phyloP scores from a whole-genome alignment of 1,140 invertebrate species.

The Ooceraea biroi region DNA sequence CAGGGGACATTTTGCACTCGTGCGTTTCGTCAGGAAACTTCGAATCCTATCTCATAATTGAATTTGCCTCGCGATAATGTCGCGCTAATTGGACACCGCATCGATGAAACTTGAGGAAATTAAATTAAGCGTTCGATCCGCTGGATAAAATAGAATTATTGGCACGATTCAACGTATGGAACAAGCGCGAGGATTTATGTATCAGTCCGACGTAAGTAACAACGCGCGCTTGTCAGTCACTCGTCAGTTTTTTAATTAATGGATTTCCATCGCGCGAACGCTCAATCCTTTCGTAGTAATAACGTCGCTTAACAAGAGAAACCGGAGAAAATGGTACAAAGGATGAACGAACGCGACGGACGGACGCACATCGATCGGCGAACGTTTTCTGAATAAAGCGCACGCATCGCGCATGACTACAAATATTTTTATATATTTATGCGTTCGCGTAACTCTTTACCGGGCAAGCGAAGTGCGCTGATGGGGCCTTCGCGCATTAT shows the following conservation, averaged over 20 bases:
- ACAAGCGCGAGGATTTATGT: background rate
- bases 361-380: background rate
- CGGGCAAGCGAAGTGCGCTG: background rate
- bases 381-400: constrained; percentile 5
- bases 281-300: background rate
- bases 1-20: too few species aligned
- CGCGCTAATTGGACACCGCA: background rate
- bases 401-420: background rate
- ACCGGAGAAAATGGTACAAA: background rate
- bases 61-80: background rate
- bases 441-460: background rate
- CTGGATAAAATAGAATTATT: background rate
- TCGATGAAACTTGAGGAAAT: background rate
- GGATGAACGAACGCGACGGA: background rate
- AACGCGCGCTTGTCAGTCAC: background rate
- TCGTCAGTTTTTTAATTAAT: background rate
- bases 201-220: background rate
- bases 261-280: background rate
- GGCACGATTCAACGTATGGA: background rate
- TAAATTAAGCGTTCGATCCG: background rate
- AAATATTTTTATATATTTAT: constrained; percentile 16
- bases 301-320: background rate
- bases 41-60: too few species aligned
- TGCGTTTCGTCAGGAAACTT: background rate
- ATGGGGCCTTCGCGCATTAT: background rate